Conservation (phyloP, 2,888 invertebrate species). For the Deilephila elpenor region DNA sequence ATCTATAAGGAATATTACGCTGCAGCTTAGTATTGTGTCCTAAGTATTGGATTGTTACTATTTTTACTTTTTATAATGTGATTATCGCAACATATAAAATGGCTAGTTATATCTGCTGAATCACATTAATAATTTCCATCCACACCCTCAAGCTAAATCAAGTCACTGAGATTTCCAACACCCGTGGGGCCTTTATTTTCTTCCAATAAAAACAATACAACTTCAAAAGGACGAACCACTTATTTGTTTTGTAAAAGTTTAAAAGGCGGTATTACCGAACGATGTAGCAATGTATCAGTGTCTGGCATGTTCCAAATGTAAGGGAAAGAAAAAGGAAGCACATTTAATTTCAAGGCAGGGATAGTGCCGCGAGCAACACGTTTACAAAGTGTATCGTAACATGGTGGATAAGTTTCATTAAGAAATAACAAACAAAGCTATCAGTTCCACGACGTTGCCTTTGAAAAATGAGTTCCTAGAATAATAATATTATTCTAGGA, state of each 20-base stretch:
- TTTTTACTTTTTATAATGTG: no score
- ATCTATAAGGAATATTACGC: no score
- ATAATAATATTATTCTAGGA: not conserved
- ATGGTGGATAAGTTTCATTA: conserved; percentile 7
- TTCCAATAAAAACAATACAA: not conserved
- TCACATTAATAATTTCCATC: no score
- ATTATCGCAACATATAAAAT: no score
- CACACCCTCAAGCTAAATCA: no score
- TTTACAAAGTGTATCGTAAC: conserved; percentile 18
- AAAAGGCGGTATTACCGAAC: not conserved
- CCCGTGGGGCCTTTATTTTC: not conserved
- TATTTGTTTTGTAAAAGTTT: not conserved
- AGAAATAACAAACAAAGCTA: conserved; percentile 11
- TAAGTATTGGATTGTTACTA: no score
- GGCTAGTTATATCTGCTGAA: no score
- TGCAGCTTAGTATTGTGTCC: no score
- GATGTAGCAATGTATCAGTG: conserved; percentile 5
- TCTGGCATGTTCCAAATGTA: conserved; percentile 32
- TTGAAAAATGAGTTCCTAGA: not conserved
- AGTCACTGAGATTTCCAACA: not conserved
- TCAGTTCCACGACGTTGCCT: not conserved
- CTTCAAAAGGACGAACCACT: not conserved
- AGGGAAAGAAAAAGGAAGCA: conserved; percentile 36
- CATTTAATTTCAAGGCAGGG: conserved; percentile 34
- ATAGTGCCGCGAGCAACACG: conserved; percentile 23